A percentile compares a stretch with the other conserved stretches of the same genome.
phyloP scores from a whole-genome alignment of 2,888 invertebrate species.

The Chromoteleia sp. region DNA sequence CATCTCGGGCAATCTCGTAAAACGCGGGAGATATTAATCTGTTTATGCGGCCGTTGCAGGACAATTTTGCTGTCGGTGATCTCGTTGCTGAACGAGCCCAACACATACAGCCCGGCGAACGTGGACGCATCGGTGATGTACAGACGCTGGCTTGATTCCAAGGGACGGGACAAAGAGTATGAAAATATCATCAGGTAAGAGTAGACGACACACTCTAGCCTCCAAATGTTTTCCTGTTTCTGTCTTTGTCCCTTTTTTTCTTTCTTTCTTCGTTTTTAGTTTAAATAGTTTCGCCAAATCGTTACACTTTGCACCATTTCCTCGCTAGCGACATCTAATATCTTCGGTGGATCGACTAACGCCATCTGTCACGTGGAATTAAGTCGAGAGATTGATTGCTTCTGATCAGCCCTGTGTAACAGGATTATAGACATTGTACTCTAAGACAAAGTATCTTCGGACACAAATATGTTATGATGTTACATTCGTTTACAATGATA shows the following conservation, averaged over 20 bases:
- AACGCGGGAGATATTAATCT: constrained; percentile 60
- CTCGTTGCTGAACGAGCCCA: constrained; percentile 99
- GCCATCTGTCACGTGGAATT: no score
- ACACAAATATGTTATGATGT: no score
- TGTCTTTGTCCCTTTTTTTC: no score
- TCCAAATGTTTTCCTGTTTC: no score
- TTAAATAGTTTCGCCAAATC: not conserved
- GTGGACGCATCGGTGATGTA: constrained; percentile 99
- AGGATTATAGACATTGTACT: no score
- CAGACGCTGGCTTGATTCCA: constrained; percentile 98
- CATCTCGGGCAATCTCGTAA: constrained; percentile 49
- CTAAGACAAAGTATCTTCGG: no score
- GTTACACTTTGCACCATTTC: not conserved
- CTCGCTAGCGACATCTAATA: not conserved
- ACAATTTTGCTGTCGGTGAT: constrained; percentile 99
- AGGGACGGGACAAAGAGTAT: constrained; percentile 99
- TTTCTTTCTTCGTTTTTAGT: no score
- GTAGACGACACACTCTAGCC: no score
- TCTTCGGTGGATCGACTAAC: no score
- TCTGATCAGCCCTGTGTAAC: no score
- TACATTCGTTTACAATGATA: no score
- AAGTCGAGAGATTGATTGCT: no score
- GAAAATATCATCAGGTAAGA: constrained; percentile 98
- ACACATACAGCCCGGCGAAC: constrained; percentile 99
- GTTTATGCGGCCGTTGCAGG: constrained; percentile 84